Conservation (phyloP, 2,888 invertebrate genomes). For the Sinopyrophorus schimmeli region DNA sequence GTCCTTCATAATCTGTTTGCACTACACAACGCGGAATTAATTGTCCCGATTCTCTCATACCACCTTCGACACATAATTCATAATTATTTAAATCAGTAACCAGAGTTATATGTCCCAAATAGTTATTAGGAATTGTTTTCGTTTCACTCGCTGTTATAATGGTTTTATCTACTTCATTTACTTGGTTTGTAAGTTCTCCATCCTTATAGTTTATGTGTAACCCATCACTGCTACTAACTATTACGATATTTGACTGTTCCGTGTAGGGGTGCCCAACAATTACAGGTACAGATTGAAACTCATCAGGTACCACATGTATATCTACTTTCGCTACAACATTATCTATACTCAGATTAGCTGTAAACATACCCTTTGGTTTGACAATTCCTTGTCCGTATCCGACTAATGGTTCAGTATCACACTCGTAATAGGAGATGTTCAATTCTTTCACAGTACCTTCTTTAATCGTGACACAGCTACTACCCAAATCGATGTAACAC, state of each 20-base stretch:
- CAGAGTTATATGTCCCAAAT: constrained; percentile 23
- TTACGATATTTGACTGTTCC: constrained; percentile 32
- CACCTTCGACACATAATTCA: constrained; percentile 30
- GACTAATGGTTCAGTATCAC: constrained; percentile 23
- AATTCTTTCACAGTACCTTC: constrained; percentile 11
- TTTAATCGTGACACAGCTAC: constrained; percentile 20
- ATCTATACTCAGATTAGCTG: constrained; percentile 11
- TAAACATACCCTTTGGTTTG: constrained; percentile 22
- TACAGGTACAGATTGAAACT: constrained; percentile 32
- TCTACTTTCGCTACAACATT: constrained; percentile 19
- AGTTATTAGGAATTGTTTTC: constrained; percentile 28
- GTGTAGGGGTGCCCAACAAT: constrained; percentile 38
- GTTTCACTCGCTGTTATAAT: constrained; percentile 11
- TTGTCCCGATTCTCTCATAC: constrained; percentile 25
- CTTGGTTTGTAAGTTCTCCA: constrained; percentile 15
- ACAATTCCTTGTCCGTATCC: constrained; percentile 34
- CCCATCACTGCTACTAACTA: constrained; percentile 28
- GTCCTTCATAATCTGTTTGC: constrained; percentile 24
- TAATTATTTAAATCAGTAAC: constrained; percentile 5
- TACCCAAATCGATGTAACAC: too few relatives aligned
- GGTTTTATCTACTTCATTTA: constrained; percentile 14
- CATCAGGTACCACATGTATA: constrained; percentile 33
- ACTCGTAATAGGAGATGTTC: constrained; percentile 16
- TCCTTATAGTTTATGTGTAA: constrained; percentile 24
- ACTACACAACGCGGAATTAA: constrained; percentile 31